Conservation (phyloP, 2,797 vertebrate genomes). For the Aplochiton taeniatus region DNA sequence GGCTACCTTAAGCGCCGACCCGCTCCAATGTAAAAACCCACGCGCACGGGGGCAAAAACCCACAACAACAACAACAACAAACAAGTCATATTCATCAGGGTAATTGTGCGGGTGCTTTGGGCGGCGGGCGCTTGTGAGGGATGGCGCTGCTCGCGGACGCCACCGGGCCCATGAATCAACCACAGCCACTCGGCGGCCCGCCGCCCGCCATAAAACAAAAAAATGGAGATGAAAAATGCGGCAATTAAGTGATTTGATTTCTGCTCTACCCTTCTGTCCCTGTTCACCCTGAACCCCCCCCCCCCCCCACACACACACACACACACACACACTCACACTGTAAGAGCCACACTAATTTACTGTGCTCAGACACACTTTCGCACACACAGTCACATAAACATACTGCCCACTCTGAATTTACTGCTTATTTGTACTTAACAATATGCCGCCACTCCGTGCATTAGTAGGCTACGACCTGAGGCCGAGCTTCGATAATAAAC, state of each 20-base stretch:
- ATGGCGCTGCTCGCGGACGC: conserved; percentile 95
- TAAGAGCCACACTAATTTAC: neutral
- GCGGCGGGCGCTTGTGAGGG: conserved; percentile 85
- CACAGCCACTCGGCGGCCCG: conserved; percentile 91
- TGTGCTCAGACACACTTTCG: neutral
- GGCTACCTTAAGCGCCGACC: conserved; percentile 84
- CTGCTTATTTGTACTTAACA: conserved; percentile 9
- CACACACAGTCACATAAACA: neutral
- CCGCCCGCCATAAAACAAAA: conserved; percentile 96
- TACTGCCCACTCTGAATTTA: conserved; percentile 14
- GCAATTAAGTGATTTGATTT: conserved; percentile 99
- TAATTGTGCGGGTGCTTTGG: conserved; percentile 95
- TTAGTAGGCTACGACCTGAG: conserved; percentile 16
- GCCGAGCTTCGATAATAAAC: conserved; percentile 28
- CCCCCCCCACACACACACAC: conserved; percentile 20
- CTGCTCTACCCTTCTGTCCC: conserved; percentile 80
- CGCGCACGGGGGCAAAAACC: conserved; percentile 42
- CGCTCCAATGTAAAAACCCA: conserved; percentile 37
- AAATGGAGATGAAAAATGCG: conserved; percentile 99
- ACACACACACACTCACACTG: conserved; percentile 39
- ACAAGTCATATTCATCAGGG: conserved; percentile 99
- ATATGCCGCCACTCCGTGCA: conserved; percentile 16
- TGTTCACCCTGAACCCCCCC: conserved; percentile 53
- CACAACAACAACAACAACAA: conserved; percentile 80
- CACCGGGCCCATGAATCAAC: conserved; percentile 98